These are phyloP conservation scores for Acomys russatus DNA, from an alignment of 2,797 vertebrate species.

Conservation along the genomic window DNA sequence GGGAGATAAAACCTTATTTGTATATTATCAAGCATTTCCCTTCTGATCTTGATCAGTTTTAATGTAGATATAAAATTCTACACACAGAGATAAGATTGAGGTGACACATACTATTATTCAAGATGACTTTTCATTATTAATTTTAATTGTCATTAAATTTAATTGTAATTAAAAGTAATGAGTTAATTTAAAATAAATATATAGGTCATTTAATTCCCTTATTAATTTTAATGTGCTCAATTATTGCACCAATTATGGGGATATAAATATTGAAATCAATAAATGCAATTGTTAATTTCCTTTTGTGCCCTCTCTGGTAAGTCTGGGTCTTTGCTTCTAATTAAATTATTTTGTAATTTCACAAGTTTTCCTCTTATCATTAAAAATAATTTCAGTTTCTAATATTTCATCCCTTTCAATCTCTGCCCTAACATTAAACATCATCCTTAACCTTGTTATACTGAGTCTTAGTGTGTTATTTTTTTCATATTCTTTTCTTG, in stretches of 20 bases:
- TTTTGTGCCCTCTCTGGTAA: neutral
- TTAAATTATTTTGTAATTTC: neutral
- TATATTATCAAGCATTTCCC: neutral
- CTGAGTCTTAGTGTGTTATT: neutral
- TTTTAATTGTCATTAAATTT: slow-evolving; percentile 40
- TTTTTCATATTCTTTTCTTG: neutral
- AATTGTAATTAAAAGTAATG: slow-evolving; percentile 27
- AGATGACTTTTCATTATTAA: neutral
- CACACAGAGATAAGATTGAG: neutral
- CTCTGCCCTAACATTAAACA: neutral
- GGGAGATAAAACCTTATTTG: neutral
- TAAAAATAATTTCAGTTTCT: neutral
- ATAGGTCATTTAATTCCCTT: neutral
- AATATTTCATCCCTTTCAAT: neutral
- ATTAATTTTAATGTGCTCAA: slow-evolving; percentile 52
- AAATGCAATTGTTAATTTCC: neutral
- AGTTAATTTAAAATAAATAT: slow-evolving; percentile 29
- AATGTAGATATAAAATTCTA: neutral
- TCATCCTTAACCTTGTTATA: neutral
- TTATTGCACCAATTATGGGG: neutral
- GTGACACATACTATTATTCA: neutral
- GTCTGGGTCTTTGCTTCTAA: neutral
- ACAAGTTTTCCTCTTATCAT: neutral
- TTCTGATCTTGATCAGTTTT: neutral
- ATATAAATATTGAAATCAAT: slow-evolving; percentile 28